phyloP scores from a whole-genome alignment of 2,797 vertebrate genomes.

The Glossophaga mutica region DNA sequence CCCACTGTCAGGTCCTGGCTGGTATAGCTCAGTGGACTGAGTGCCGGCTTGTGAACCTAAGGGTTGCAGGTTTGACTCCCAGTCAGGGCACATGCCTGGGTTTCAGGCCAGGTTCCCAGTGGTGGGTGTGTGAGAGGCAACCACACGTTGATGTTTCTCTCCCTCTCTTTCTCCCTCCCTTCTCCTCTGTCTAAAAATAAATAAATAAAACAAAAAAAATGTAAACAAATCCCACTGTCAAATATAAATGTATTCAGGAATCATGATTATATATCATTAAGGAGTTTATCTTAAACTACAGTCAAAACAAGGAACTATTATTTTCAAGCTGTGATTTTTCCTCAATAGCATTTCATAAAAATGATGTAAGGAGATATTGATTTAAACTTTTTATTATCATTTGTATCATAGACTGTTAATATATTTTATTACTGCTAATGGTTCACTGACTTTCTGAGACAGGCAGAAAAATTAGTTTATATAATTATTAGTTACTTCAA shows the following conservation, averaged over 20 bases:
- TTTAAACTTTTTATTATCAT: background rate
- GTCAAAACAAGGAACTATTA: background rate
- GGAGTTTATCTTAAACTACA: background rate
- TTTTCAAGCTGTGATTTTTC: constrained; percentile 7
- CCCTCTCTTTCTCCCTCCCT: too few relatives aligned
- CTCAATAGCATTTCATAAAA: background rate
- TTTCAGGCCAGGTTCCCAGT: too few relatives aligned
- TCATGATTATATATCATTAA: background rate
- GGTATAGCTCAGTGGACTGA: too few relatives aligned
- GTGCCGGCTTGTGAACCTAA: too few relatives aligned
- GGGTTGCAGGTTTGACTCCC: too few relatives aligned
- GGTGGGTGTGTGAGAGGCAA: too few relatives aligned
- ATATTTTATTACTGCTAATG: background rate
- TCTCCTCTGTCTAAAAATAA: too few relatives aligned
- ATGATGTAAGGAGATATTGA: background rate
- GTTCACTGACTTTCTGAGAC: background rate
- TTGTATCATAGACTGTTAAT: background rate
- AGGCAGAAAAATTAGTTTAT: background rate
- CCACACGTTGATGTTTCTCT: too few relatives aligned
- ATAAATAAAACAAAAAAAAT: too few relatives aligned
- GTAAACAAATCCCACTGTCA: background rate
- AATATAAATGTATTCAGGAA: background rate
- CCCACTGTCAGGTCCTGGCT: too few relatives aligned
- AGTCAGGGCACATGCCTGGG: too few relatives aligned
- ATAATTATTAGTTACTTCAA: constrained; percentile 27